phyloP scores from a whole-genome alignment of 2,113 vertebrate species.

The Glareola pratincola region DNA sequence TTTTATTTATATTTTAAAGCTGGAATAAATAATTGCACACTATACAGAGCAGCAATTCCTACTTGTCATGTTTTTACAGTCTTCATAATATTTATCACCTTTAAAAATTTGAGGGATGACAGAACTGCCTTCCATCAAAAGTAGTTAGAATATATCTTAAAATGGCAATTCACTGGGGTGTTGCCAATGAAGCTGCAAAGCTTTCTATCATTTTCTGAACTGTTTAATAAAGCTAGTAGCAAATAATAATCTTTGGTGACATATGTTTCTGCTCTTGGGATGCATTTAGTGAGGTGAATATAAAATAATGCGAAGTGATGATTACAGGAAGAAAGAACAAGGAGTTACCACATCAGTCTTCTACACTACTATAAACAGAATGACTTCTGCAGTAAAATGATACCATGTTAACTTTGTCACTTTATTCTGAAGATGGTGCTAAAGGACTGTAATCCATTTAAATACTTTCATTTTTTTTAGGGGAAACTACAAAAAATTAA shows the following conservation, averaged over 20 bases:
- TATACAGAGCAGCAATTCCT: neutral
- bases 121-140: neutral
- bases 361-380: neutral
- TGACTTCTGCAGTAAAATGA: neutral
- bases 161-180: neutral
- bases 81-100: neutral
- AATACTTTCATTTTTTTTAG: neutral
- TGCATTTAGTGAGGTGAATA: conserved; percentile 18
- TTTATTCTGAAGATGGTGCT: conserved; percentile 23
- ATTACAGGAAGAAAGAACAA: neutral
- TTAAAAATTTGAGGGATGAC: neutral
- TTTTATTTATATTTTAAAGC: neutral
- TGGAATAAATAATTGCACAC: neutral
- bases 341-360: conserved; percentile 3
- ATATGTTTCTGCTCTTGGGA: neutral
- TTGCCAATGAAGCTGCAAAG: neutral
- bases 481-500: neutral
- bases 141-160: neutral
- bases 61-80: neutral
- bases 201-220: conserved; percentile 23
- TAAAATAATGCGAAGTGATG: neutral
- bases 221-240: neutral
- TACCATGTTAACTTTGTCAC: neutral
- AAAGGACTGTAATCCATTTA: neutral
- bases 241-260: conserved; percentile 1